Conservation (phyloP, 2,113 vertebrate genomes). For the Salminus brasiliensis region DNA sequence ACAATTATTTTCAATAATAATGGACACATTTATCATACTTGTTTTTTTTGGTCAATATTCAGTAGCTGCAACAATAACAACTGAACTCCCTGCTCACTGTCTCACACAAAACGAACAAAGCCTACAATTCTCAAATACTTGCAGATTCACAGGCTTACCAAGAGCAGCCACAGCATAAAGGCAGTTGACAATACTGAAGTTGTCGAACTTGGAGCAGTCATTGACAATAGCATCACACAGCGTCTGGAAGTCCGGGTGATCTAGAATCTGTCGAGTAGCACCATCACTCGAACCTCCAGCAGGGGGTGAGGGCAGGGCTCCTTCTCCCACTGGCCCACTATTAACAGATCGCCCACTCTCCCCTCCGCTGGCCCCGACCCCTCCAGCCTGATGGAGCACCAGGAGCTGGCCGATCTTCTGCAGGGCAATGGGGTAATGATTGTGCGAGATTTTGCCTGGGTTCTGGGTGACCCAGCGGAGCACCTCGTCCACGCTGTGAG, state of each 20-base stretch:
- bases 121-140: neutral
- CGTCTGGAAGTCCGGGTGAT: conserved; percentile 84
- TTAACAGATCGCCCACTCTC: neutral
- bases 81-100: too few relatives aligned
- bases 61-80: too few relatives aligned
- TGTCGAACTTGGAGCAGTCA: conserved; percentile 88
- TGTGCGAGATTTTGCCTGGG: conserved; percentile 86
- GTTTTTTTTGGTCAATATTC: too few relatives aligned
- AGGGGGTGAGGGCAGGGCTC: neutral
- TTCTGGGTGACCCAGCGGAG: conserved; percentile 94
- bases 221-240: conserved; percentile 84
- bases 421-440: conserved; percentile 89
- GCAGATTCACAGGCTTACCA: conserved; percentile 72
- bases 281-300: conserved; percentile 45
- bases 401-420: conserved; percentile 89
- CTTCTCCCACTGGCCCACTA: neutral
- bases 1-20: too few relatives aligned
- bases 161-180: conserved; percentile 86
- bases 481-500: conserved; percentile 84
- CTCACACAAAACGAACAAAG: too few relatives aligned
- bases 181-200: conserved; percentile 91
- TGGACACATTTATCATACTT: too few relatives aligned
- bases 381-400: conserved; percentile 55
- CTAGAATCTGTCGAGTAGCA: conserved; percentile 69
- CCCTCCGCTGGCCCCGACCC: neutral